Conservation (phyloP, 92 coral and sea anemone genomes). For the Porites evermanni region DNA sequence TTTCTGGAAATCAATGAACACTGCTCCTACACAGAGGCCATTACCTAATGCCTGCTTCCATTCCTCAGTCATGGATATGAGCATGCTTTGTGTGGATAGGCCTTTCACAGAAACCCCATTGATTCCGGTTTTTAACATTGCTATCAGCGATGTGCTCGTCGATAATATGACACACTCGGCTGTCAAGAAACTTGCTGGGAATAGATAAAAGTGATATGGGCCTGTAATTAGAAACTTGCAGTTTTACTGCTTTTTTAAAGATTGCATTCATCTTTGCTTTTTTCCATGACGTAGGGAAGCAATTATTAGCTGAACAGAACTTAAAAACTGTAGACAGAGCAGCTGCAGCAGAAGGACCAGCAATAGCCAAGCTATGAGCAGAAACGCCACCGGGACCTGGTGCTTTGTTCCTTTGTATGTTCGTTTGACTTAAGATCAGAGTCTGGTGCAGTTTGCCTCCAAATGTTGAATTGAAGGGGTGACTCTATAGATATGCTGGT, state of each 20-base stretch:
- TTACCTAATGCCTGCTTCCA: slow-evolving; percentile 29
- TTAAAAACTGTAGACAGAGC: slow-evolving; percentile 5
- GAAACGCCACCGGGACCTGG: slow-evolving; percentile 11
- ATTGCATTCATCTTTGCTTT: slow-evolving; percentile 24
- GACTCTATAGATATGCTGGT: slow-evolving; percentile 13
- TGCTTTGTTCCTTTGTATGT: slow-evolving; percentile 19
- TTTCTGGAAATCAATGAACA: slow-evolving; percentile 38
- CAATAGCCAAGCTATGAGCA: slow-evolving; percentile 21
- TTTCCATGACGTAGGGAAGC: slow-evolving; percentile 29
- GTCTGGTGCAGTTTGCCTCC: background rate
- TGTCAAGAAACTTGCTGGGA: slow-evolving; percentile 38
- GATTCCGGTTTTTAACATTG: slow-evolving; percentile 9
- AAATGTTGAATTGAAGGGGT: slow-evolving; percentile 11
- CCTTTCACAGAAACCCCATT: slow-evolving; percentile 37
- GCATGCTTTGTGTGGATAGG: slow-evolving; percentile 21
- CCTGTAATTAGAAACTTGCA: slow-evolving; percentile 33
- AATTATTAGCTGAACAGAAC: slow-evolving; percentile 8
- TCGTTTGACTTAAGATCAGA: background rate
- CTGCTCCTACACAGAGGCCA: slow-evolving; percentile 29
- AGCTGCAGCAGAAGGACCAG: slow-evolving; percentile 26
- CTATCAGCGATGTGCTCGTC: background rate
- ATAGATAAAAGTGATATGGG: slow-evolving; percentile 33
- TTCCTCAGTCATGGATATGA: slow-evolving; percentile 35
- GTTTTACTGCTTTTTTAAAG: slow-evolving; percentile 32
- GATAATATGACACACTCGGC: slow-evolving; percentile 39